These are phyloP conservation scores for Chrysolina haemoptera DNA, from an alignment of 2,888 invertebrate genomes.

Conservation along the genomic window DNA sequence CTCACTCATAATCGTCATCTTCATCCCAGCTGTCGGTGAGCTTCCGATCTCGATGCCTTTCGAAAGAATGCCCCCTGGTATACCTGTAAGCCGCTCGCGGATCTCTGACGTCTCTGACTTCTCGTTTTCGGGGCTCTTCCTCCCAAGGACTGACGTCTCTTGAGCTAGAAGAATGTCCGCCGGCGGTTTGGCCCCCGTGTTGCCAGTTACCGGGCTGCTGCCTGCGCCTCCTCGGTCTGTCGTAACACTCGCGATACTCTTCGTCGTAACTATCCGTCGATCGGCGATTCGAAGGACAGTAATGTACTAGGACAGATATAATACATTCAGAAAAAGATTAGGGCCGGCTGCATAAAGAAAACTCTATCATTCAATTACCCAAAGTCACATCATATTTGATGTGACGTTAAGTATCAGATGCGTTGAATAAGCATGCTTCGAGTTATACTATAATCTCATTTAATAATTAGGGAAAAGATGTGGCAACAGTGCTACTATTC, in stretches of 20 bases:
- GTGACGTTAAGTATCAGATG: too few relatives aligned
- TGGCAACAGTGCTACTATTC: too few relatives aligned
- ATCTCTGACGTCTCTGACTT: constrained; percentile 65
- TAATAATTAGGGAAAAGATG: too few relatives aligned
- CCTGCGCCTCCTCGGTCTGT: constrained; percentile 63
- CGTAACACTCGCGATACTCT: constrained; percentile 67
- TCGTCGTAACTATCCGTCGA: constrained; percentile 69
- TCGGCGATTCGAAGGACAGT: constrained; percentile 64
- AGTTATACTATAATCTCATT: too few relatives aligned
- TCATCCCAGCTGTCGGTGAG: constrained; percentile 73
- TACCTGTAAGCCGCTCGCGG: constrained; percentile 68
- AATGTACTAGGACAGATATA: constrained; percentile 53
- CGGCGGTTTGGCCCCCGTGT: constrained; percentile 52
- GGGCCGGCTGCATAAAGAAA: too few relatives aligned
- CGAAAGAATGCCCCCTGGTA: constrained; percentile 66
- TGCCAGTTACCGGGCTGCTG: constrained; percentile 60
- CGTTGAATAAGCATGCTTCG: too few relatives aligned
- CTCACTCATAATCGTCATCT: constrained; percentile 83
- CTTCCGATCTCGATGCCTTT: constrained; percentile 73
- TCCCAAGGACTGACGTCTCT: constrained; percentile 88
- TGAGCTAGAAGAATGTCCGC: constrained; percentile 77
- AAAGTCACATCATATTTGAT: too few relatives aligned
- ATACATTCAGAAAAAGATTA: neutral
- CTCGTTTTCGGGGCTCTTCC: constrained; percentile 73
- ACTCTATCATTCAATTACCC: too few relatives aligned